phyloP scores from a whole-genome alignment of 1,140 invertebrate species.

The Lethrus apterus region DNA sequence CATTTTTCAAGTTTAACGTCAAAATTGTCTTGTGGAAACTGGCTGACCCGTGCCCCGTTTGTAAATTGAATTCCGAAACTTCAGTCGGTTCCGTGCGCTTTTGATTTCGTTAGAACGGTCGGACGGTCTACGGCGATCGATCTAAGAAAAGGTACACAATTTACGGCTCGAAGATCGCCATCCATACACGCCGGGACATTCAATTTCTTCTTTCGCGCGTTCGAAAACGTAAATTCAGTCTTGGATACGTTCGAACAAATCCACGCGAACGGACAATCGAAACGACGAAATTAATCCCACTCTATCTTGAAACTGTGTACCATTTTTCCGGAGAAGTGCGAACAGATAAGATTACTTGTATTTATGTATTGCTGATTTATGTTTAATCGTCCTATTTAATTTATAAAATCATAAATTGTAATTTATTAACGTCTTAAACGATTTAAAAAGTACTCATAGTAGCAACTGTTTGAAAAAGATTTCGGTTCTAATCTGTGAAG shows the following conservation, averaged over 20 bases:
- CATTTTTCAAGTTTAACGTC: constrained; percentile 23
- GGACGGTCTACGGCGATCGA: constrained; percentile 17
- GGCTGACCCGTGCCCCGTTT: constrained; percentile 26
- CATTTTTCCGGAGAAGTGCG: too few relatives aligned
- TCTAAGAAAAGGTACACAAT: constrained; percentile 20
- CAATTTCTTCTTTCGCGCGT: constrained; percentile 29
- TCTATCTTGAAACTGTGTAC: too few relatives aligned
- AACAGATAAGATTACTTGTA: too few relatives aligned
- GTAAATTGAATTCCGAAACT: constrained; percentile 28
- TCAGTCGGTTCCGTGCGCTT: constrained; percentile 22
- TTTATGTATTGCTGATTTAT: too few relatives aligned
- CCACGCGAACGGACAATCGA: too few relatives aligned
- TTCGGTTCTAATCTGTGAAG: too few relatives aligned
- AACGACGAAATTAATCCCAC: too few relatives aligned
- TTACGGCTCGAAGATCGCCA: constrained; percentile 23
- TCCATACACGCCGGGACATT: constrained; percentile 24
- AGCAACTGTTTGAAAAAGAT: too few relatives aligned
- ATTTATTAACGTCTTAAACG: too few relatives aligned
- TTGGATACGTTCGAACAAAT: constrained; percentile 15
- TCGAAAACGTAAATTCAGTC: constrained; percentile 26
- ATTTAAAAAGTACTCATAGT: too few relatives aligned
- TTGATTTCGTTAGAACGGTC: constrained; percentile 29
- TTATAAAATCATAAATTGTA: too few relatives aligned
- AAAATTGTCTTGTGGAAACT: constrained; percentile 25
- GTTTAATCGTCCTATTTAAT: too few relatives aligned